Conservation (phyloP, 1,140 invertebrate genomes). For the Megalopta genalis region DNA sequence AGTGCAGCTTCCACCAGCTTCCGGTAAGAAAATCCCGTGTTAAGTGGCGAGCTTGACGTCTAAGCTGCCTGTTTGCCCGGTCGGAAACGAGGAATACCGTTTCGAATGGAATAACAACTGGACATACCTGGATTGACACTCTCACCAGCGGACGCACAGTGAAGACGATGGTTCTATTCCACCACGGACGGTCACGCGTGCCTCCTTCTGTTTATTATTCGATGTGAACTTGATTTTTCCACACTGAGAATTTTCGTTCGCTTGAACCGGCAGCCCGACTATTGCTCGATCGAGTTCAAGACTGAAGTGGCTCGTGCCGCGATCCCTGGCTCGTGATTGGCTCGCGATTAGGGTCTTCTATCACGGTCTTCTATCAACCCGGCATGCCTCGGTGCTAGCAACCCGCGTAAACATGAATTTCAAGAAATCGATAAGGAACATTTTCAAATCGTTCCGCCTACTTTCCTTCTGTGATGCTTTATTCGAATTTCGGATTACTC, state of each 20-base stretch:
- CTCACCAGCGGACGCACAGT: constrained; percentile 38
- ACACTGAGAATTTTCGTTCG: constrained; percentile 64
- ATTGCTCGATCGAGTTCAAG: constrained; percentile 70
- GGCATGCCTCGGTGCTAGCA: constrained; percentile 66
- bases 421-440: constrained; percentile 19
- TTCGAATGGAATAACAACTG: constrained; percentile 26
- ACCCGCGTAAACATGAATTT: constrained; percentile 67
- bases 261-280: constrained; percentile 67
- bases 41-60: constrained; percentile 20
- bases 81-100: constrained; percentile 19
- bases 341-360: constrained; percentile 77
- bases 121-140: constrained; percentile 62
- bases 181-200: constrained; percentile 12
- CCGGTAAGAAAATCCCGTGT: background rate
- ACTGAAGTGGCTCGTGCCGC: constrained; percentile 67
- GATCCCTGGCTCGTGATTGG: constrained; percentile 71
- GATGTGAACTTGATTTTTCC: constrained; percentile 45
- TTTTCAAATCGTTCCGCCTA: background rate
- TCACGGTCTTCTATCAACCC: constrained; percentile 78
- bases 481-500: too few relatives aligned
- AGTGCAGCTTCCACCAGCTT: background rate
- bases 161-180: constrained; percentile 24
- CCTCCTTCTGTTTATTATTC: constrained; percentile 33
- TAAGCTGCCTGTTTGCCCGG: constrained; percentile 26
- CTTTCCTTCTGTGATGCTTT: background rate